phyloP scores from a whole-genome alignment of 2,888 invertebrate genomes.

The Noctua pronuba region DNA sequence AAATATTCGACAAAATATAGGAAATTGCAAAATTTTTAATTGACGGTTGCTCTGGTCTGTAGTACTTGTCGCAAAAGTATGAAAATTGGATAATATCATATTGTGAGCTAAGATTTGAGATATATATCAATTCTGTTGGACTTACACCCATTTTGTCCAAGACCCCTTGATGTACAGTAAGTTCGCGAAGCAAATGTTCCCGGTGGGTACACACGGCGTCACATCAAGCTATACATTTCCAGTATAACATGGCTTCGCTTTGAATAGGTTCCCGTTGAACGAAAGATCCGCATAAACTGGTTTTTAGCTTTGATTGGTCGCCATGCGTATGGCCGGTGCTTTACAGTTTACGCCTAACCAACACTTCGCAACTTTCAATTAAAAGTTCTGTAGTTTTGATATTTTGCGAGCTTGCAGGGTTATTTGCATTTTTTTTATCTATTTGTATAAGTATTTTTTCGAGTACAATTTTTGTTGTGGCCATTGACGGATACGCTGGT shows the following conservation, averaged over 20 bases:
- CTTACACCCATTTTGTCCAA: background rate
- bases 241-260: too few species aligned
- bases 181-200: background rate
- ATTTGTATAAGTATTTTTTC: constrained; percentile 78
- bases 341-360: constrained; percentile 77
- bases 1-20: too few species aligned
- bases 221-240: too few species aligned
- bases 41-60: too few species aligned
- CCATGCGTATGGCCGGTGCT: background rate
- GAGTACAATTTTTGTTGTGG: constrained; percentile 80
- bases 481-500: constrained; percentile 82
- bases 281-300: too few species aligned
- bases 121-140: background rate
- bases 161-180: background rate
- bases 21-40: too few species aligned
- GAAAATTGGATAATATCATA: too few species aligned
- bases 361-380: constrained; percentile 82
- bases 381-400: constrained; percentile 81
- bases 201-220: too few species aligned
- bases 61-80: too few species aligned
- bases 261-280: too few species aligned
- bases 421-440: constrained; percentile 71
- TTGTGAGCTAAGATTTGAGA: too few species aligned
- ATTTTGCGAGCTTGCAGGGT: constrained; percentile 71
- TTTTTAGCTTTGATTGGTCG: too few species aligned